Percentiles rank a stretch among this genome's conserved stretches.
phyloP scores from a whole-genome alignment of 2,113 vertebrate genomes.

The Crocuta crocuta region DNA sequence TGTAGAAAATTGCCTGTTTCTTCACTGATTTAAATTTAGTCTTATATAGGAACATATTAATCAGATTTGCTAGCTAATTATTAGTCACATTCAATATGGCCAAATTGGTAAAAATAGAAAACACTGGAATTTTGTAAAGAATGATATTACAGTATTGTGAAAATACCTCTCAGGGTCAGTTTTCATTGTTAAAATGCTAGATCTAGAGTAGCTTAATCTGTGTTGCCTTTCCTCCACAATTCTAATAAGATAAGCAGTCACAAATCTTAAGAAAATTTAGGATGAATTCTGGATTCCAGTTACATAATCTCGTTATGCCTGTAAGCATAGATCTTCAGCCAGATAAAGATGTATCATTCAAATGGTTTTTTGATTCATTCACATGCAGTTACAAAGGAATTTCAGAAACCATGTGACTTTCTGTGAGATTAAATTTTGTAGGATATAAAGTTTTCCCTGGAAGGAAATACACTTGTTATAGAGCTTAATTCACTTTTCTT shows the following conservation, averaged over 20 bases:
- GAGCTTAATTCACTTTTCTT: neutral
- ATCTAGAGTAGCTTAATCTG: constrained; percentile 23
- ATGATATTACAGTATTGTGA: constrained; percentile 29
- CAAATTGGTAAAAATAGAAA: constrained; percentile 45
- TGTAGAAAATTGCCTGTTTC: constrained; percentile 19
- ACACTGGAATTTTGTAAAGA: neutral
- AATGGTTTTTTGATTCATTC: neutral
- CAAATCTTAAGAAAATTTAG: constrained; percentile 45
- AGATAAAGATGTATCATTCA: neutral
- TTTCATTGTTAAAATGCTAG: constrained; percentile 40
- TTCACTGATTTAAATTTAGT: constrained; percentile 38
- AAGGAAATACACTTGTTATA: neutral
- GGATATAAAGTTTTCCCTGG: neutral
- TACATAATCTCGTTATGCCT: constrained; percentile 44
- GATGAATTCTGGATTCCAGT: constrained; percentile 51
- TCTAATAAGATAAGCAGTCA: constrained; percentile 27
- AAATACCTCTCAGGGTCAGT: neutral
- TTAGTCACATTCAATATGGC: neutral
- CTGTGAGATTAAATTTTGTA: constrained; percentile 6
- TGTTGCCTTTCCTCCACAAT: constrained; percentile 2
- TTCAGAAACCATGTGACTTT: neutral
- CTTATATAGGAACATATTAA: constrained; percentile 14
- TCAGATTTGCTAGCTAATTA: neutral
- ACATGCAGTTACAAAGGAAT: constrained; percentile 23
- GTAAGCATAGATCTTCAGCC: neutral